phyloP scores from a whole-genome alignment of 2,888 invertebrate species.

The Tinea pellionella region DNA sequence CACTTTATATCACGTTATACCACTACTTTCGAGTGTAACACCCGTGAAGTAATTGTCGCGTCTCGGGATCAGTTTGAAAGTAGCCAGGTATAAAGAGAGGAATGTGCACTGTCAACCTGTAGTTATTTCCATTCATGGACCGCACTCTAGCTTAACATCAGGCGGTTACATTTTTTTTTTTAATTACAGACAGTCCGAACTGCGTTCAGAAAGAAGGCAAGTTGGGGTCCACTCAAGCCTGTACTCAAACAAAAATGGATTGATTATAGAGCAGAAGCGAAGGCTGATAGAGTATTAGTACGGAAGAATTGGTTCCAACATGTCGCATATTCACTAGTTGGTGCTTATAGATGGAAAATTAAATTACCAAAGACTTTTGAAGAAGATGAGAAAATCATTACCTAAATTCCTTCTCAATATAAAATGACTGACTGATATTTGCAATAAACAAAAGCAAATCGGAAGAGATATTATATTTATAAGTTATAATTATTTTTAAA shows the following conservation, averaged over 20 bases:
- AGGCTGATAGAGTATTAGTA: conserved; percentile 37
- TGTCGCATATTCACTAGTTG: conserved; percentile 37
- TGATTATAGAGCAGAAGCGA: conserved; percentile 61
- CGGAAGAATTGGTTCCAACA: conserved; percentile 51
- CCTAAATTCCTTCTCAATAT: not conserved
- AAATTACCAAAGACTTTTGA: not conserved
- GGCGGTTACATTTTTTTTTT: not conserved
- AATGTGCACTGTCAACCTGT: too few relatives aligned
- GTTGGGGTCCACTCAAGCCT: conserved; percentile 70
- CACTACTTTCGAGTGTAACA: too few relatives aligned
- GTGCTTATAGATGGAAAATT: conserved; percentile 36
- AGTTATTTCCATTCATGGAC: too few relatives aligned
- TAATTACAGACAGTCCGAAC: conserved; percentile 46
- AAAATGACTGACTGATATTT: too few relatives aligned
- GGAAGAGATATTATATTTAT: too few relatives aligned
- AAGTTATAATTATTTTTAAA: too few relatives aligned
- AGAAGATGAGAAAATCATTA: not conserved
- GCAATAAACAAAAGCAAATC: too few relatives aligned
- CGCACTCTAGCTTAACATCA: too few relatives aligned
- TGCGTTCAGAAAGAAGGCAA: conserved; percentile 52
- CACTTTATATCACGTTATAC: too few relatives aligned
- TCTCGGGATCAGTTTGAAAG: too few relatives aligned
- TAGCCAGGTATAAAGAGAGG: too few relatives aligned
- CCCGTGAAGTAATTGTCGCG: too few relatives aligned
- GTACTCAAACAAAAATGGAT: conserved; percentile 67